phyloP scores from a whole-genome alignment of 2,113 vertebrate species.

The Stomatorhinus ivindoensis region DNA sequence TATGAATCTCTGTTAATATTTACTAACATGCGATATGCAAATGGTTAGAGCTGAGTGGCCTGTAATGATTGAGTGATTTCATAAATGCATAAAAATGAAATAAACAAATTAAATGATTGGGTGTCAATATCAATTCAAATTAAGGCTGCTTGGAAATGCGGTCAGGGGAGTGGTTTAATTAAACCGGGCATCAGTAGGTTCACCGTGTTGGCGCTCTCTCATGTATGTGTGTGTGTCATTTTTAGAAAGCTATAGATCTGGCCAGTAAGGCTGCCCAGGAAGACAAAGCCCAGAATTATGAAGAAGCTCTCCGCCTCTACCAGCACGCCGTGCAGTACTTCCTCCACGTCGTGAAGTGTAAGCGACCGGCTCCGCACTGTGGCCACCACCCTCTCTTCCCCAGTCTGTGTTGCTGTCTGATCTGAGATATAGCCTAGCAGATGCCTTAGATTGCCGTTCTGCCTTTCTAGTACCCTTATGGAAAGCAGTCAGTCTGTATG shows the following conservation, averaged over 20 bases:
- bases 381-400: not conserved
- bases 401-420: not conserved
- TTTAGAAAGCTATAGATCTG: conserved; percentile 94
- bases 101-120: not conserved
- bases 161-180: not conserved
- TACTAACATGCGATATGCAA: not conserved
- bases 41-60: not conserved
- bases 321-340: conserved; percentile 92
- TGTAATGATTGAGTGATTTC: not conserved
- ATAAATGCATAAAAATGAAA: not conserved
- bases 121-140: not conserved
- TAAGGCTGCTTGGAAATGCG: not conserved
- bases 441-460: not conserved
- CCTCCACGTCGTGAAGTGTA: conserved; percentile 94
- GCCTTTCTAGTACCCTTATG: not conserved
- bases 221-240: not conserved
- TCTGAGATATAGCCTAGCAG: not conserved
- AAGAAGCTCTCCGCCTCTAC: conserved; percentile 86
- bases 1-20: not conserved
- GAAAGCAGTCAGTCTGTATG: not conserved
- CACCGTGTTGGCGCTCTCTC: not conserved
- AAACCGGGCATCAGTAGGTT: not conserved
- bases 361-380: conserved; percentile 34
- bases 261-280: conserved; percentile 89
- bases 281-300: conserved; percentile 91